Conservation (phyloP, 2,113 vertebrate genomes). For the Hippocampus barbouri region DNA sequence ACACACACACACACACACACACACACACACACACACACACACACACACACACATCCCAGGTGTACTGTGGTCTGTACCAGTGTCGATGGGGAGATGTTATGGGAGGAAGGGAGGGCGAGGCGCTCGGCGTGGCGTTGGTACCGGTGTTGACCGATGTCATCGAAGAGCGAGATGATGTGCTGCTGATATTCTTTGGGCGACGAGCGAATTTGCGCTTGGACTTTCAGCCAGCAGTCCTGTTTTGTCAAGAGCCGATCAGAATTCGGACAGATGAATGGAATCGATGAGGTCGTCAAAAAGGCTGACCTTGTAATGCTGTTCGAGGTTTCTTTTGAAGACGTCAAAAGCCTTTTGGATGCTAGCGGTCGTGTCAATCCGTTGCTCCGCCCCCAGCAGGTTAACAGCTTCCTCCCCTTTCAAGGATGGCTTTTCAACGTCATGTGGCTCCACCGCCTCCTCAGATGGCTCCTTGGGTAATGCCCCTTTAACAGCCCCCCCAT, state of each 20-base stretch:
- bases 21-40: not conserved
- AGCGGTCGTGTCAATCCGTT: slow-evolving; percentile 38
- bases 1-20: not conserved
- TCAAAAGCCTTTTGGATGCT: slow-evolving; percentile 73
- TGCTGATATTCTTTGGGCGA: slow-evolving; percentile 67
- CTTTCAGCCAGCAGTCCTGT: slow-evolving; percentile 46
- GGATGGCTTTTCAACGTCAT: accelerated
- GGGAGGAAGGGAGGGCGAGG: not conserved
- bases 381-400: not conserved
- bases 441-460: not conserved
- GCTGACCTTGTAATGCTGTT: slow-evolving; percentile 74
- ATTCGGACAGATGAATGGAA: not conserved
- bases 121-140: not conserved
- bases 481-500: no score
- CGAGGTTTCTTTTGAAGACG: slow-evolving; percentile 70
- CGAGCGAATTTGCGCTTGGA: slow-evolving; percentile 55
- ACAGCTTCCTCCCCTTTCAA: not conserved
- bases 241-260: not conserved
- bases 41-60: not conserved
- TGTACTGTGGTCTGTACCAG: no score
- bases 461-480: not conserved
- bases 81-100: no score
- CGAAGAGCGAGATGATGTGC: slow-evolving; percentile 70
- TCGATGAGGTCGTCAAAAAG: no score
- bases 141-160: slow-evolving; percentile 69